These are phyloP conservation scores for Fulica atra DNA, from an alignment of 2,113 vertebrate species.

Conservation along the genomic window DNA sequence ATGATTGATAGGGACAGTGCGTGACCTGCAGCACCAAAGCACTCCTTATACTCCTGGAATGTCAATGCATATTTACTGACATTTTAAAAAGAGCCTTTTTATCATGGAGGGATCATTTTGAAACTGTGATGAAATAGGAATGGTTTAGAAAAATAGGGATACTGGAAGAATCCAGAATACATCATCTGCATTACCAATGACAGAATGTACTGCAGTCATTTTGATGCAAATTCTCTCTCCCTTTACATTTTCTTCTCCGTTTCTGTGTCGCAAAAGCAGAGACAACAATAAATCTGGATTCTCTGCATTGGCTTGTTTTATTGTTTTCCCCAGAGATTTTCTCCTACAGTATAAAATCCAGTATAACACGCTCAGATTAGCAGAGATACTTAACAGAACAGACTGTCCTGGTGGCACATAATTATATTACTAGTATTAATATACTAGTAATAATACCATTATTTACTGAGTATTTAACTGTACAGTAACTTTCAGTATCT, in stretches of 20 bases:
- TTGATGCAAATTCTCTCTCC: neutral
- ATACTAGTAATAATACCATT: slow-evolving; percentile 43
- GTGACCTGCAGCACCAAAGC: neutral
- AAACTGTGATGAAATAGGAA: neutral
- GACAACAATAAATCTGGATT: slow-evolving; percentile 23
- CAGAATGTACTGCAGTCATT: neutral
- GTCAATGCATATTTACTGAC: neutral
- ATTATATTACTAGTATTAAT: too few species aligned
- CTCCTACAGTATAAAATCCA: slow-evolving; percentile 52
- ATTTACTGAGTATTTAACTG: slow-evolving; percentile 48
- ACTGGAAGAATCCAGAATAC: neutral
- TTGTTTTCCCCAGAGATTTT: slow-evolving; percentile 13
- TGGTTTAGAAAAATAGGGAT: neutral
- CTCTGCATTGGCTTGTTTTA: slow-evolving; percentile 15
- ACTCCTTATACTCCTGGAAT: neutral
- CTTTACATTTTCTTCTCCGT: neutral
- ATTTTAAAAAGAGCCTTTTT: neutral
- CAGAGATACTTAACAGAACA: slow-evolving; percentile 46
- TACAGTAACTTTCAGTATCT: slow-evolving; percentile 13
- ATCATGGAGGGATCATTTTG: neutral
- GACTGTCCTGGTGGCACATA: slow-evolving; percentile 43
- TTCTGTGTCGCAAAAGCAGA: neutral
- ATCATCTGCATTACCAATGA: neutral
- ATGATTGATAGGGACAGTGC: accelerated
- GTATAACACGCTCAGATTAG: slow-evolving; percentile 51